phyloP scores from a whole-genome alignment of 2,113 vertebrate genomes.

The Cairina moschata region DNA sequence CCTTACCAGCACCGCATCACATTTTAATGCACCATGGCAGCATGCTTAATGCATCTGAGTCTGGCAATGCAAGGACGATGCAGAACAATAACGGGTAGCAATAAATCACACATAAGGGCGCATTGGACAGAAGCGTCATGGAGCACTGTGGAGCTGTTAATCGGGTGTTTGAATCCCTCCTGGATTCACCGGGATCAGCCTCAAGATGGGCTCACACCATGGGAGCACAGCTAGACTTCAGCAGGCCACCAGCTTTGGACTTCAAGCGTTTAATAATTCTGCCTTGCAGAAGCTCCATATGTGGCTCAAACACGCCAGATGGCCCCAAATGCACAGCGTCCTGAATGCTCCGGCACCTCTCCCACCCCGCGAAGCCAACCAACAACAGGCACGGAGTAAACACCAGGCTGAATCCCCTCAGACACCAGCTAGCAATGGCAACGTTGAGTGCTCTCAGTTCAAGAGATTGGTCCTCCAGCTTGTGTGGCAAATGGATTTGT shows the following conservation, averaged over 20 bases:
- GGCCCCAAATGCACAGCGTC: slow-evolving; percentile 22
- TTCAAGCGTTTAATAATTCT: neutral
- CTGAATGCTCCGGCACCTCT: slow-evolving; percentile 37
- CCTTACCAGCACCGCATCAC: neutral
- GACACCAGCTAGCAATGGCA: neutral
- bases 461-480: neutral
- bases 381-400: neutral
- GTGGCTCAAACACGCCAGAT: slow-evolving; percentile 35
- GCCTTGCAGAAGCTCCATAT: neutral
- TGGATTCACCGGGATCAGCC: neutral
- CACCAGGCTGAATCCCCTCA: neutral
- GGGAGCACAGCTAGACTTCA: neutral
- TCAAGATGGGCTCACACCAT: neutral
- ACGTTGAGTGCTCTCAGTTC: neutral
- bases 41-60: neutral
- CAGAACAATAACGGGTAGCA: neutral
- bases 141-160: neutral
- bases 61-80: neutral
- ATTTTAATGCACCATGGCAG: accelerated
- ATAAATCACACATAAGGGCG: neutral
- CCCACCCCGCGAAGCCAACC: neutral
- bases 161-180: neutral
- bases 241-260: neutral
- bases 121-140: neutral
- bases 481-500: neutral